phyloP scores from a whole-genome alignment of 2,888 invertebrate species.

The Tricholauxania praeusta region DNA sequence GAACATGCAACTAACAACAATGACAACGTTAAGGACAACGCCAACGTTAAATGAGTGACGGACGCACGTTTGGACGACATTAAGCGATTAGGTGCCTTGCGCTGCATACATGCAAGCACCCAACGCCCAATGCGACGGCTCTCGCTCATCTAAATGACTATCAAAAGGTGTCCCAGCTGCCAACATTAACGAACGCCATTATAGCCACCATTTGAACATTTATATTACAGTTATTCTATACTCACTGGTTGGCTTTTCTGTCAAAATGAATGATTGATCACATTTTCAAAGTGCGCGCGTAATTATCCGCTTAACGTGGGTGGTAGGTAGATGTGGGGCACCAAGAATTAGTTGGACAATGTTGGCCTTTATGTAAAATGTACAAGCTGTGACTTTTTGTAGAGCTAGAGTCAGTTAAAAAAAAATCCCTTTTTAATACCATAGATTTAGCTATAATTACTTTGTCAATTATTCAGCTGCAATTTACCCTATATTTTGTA shows the following conservation, averaged over 20 bases:
- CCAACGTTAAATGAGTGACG: conserved; percentile 18
- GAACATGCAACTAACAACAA: background rate
- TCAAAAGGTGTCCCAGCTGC: conserved; percentile 24
- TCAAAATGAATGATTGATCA: conserved; percentile 61
- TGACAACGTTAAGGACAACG: background rate
- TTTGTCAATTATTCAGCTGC: background rate
- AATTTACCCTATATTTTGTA: background rate
- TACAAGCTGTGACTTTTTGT: conserved; percentile 20
- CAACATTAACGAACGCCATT: conserved; percentile 17
- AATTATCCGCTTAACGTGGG: conserved; percentile 53
- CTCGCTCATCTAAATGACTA: background rate
- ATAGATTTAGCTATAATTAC: conserved; percentile 2
- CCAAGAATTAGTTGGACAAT: too few relatives aligned
- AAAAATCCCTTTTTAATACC: conserved; percentile 7
- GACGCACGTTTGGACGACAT: background rate
- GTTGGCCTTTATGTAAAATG: conserved; percentile 28
- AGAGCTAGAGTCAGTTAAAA: background rate
- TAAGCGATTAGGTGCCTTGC: conserved; percentile 18
- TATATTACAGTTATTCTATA: conserved; percentile 2
- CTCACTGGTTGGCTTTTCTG: conserved; percentile 31
- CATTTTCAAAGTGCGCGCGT: conserved; percentile 56
- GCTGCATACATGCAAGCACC: background rate
- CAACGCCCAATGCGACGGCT: background rate
- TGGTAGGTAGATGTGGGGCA: background rate
- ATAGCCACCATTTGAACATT: conserved; percentile 11